Evolutionary conservation across 2,797 vertebrate genomes (phyloP), one percentile per base, ranked within the genome.

Genomic region (Anguilla anguilla): DNA sequence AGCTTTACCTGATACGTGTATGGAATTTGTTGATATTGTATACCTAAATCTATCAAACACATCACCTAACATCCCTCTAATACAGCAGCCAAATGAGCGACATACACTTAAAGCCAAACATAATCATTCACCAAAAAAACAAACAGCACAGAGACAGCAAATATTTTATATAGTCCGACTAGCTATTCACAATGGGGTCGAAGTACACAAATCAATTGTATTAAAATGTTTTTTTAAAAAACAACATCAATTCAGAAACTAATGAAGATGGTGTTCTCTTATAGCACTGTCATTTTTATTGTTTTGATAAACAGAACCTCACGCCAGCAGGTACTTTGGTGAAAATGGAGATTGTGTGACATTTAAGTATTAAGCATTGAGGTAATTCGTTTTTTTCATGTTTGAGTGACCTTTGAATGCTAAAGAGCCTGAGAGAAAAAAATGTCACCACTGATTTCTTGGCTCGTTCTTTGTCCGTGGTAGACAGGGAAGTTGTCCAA

Each of bases 371-470:
- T 43, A 43, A 17, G 74, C 35, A 77, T 77, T 22, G 74, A 81
- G 43, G 49, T 81, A 49, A 49, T 51, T 39, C 28, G 43, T 39
- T 39, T 81, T 25, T 43, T 25, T 10, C 77, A 5, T 79, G 74
- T 13, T 9, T 49, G 77, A 25, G 43, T 9, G 39, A 81, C 77
- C 77, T 81, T 79, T 81, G 43, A 51, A 46, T 46, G 46, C 53
- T 31, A 53, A 35, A 83, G 49, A 49, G 17, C 9, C 39, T 83
- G 19, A 83, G 31, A 43, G 22, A 67, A 67, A 83, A 51, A 31
- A 59, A 3, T 55, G 53, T 84, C 6, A 22, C 31, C 57, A 85
- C 10, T 69, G 46, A 74, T 88, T 88, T 59, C n/a, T 85, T 85
- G 64, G 15, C 17, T 49, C 39, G 6, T 51, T 25, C 39, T 49